Base-by-base conservation (phyloP, 2,113 vertebrate species). In the Plestiodon gilberti region DNA sequence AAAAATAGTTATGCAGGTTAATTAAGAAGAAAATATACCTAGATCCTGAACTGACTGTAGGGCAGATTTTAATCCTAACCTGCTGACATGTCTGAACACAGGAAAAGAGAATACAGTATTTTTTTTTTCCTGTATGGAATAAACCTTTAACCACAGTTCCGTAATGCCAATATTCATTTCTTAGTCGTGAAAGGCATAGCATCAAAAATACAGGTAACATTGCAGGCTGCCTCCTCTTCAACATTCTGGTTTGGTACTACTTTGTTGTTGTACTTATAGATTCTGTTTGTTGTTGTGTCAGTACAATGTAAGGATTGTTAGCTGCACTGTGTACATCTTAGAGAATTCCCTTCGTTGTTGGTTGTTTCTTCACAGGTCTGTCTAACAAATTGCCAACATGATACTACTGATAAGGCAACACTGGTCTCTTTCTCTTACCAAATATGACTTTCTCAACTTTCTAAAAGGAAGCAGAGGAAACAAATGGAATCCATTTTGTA, bases 1-100 rank as follows among this genome's bases (percentile, higher is more conserved):
- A 92, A 94, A 95, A 93, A 92, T 89, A 55, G 94, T 94, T 94
- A 94, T 79, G 80, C 25, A 90, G 89, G 89, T 95, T 96, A 96
- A 96, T 96, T 96, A 96, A 92, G 89, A 95, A 65, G 86, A 95
- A 95, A 91, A 93, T 38, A 88, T 93, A 94, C 82, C 81, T 92
- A 93, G 87, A 92, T 79, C 59, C 33, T 83, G 88, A 92, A 81
- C 93, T 95, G 93, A 83, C 33, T 77, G 64, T 89, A 85, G 90
- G 90, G n/a, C 69, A 70, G 40, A 52, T 78, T 91, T 95, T 91
- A 88, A 88, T 89, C 74, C 76, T n/a, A 92, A 77, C 69, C 80
- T 90, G 64, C 84, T 90, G 88, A 91, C 82, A 89, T 79, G 70
- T 84, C 61, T 86, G 78, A 88, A 91, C 84, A 59, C 59, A 69